These are phyloP conservation scores for Lysandra bellargus DNA, from an alignment of 2,888 invertebrate genomes.

Conservation along the genomic window DNA sequence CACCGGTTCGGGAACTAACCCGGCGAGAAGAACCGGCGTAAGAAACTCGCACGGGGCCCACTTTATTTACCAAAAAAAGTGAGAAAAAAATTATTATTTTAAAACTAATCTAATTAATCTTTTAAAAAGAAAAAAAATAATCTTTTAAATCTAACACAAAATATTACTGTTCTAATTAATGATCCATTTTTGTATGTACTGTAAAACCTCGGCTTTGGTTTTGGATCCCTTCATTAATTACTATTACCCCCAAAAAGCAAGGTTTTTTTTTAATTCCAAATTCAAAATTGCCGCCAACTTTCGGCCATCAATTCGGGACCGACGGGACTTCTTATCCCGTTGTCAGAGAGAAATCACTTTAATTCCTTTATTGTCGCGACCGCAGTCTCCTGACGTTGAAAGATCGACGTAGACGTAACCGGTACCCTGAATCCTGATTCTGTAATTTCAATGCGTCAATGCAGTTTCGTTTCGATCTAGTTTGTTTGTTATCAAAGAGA, in stretches of 20 bases:
- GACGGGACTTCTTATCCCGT: conserved; percentile 37
- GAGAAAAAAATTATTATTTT: too few relatives aligned
- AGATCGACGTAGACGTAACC: conserved; percentile 29
- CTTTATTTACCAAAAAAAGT: too few relatives aligned
- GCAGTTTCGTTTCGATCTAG: background rate
- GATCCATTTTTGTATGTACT: too few relatives aligned
- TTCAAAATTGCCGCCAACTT: conserved; percentile 50
- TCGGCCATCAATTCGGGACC: conserved; percentile 15
- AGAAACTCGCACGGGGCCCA: too few relatives aligned
- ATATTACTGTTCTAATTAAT: too few relatives aligned
- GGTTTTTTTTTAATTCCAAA: conserved; percentile 23
- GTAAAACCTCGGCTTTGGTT: background rate
- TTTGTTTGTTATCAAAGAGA: too few relatives aligned
- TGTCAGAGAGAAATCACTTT: conserved; percentile 67
- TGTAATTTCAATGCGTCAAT: background rate
- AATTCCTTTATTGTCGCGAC: conserved; percentile 59
- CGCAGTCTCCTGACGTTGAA: conserved; percentile 33
- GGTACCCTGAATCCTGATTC: background rate
- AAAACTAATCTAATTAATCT: too few relatives aligned
- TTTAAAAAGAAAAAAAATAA: too few relatives aligned
- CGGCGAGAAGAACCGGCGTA: too few relatives aligned
- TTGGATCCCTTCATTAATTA: background rate
- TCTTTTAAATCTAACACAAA: too few relatives aligned
- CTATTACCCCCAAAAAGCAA: background rate
- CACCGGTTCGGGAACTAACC: too few relatives aligned